Evolutionary conservation across 2,797 vertebrate species (phyloP).

Genomic region (Rhinichthys osculus): DNA sequence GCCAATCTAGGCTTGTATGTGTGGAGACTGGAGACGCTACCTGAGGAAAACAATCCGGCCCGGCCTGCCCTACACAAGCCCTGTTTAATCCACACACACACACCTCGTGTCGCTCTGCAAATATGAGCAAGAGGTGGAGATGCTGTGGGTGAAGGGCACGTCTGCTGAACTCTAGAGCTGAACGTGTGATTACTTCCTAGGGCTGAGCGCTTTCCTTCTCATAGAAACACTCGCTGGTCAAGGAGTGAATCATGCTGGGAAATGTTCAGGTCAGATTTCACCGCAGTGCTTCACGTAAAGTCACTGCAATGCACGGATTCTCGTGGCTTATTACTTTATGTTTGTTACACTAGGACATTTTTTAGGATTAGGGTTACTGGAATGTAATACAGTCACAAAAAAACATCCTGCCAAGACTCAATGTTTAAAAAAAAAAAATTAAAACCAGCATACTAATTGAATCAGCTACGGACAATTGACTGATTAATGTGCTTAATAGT

Average conservation of each 20-base stretch:
- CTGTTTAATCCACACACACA: slow-evolving; percentile 46
- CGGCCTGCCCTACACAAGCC: slow-evolving; percentile 36
- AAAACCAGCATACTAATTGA: not conserved
- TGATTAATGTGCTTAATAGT: not conserved
- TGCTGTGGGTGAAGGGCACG: slow-evolving; percentile 26
- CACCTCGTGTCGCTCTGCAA: slow-evolving; percentile 5
- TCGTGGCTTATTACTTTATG: not conserved
- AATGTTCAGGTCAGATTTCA: not conserved
- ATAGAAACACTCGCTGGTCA: not conserved
- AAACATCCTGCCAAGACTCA: not conserved
- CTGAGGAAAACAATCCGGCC: slow-evolving; percentile 35
- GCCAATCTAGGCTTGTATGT: slow-evolving; percentile 34
- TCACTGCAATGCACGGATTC: not conserved
- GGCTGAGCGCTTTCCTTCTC: not conserved
- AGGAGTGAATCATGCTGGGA: not conserved
- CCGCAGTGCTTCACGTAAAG: not conserved
- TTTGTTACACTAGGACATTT: not conserved
- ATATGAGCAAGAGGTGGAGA: slow-evolving; percentile 27
- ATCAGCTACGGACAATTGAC: not conserved
- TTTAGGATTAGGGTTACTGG: too few species aligned
- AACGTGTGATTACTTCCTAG: slow-evolving; percentile 21
- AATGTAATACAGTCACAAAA: not conserved
- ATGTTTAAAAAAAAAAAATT: too few species aligned
- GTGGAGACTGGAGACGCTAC: slow-evolving; percentile 25
- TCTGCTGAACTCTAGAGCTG: slow-evolving; percentile 30